A percentile compares a stretch with the other conserved stretches of the same genome.
Conservation (phyloP, 2,113 vertebrate genomes). For the human (Homo sapiens) region GRCh38 chr15:20215501-20216000, state of each 20-base stretch:
- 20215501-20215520: too few species aligned
- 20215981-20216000: too few species aligned
- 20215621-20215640: not conserved
- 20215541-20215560: not conserved
- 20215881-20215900: too few species aligned
- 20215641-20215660: not conserved
- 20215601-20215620: not conserved
- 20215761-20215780: not conserved
- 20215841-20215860: too few species aligned
- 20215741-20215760: not conserved
- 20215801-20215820: too few species aligned
- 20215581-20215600: not conserved
- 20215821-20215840: too few species aligned
- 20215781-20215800: not conserved
- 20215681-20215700: not conserved
- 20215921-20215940: too few species aligned
- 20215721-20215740: not conserved
- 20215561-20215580: not conserved
- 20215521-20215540: not conserved
- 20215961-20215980: too few species aligned
- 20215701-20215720: not conserved
- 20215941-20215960: too few species aligned
- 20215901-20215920: too few species aligned
- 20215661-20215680: conserved; percentile 1
- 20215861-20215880: too few species aligned